Evolutionary conservation across 2,888 invertebrate genomes (phyloP), one percentile per base, ranked within the genome.

Genomic region (Apodemia duryi): DNA sequence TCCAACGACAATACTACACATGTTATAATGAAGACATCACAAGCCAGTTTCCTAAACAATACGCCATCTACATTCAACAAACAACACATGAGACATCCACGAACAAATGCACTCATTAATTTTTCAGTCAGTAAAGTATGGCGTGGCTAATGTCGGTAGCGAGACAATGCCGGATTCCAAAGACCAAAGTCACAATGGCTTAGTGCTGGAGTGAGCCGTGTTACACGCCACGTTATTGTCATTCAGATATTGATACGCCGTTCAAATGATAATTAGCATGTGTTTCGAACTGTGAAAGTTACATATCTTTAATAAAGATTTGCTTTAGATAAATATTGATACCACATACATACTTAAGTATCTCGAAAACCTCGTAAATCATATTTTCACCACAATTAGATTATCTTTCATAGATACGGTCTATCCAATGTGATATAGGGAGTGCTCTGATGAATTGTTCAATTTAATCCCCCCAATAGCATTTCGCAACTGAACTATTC

Each of bases 101-200:
- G 68, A 63, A 80, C 82, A 85, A 82, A 80, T 82, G 75, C 67
- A 74, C 84, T 87, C 86, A 86, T 88, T 88, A 88, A 88, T 88
- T 87, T 86, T 85, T 86, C 84, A 85, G 80, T 76, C 84, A 85
- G 80, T 76, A 75, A 76, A 80, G 69, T 68, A 64, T 69, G 64
- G 68, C 78, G 77, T 81, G 75, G 77, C 78, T 81, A 82, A 83
- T 77, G 76, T 77, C 77, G 74, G 82, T 79, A 80, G 79, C 78
- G 72, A 70, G 69, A 79, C 78, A 79, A 78, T 73, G 74, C 67
- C 35, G 70, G 67, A 77, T 74, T 74, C 74, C 75, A 76, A 78
- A 78, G 78, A 71, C 72, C 75, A 73, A 70, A 73, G 73, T 72
- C 72, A 69, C 75, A 76, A 73, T 71, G 75, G 76, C 68, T 79